Base-by-base conservation (phyloP, 2,113 vertebrate species). In the Blennius ocellaris region DNA sequence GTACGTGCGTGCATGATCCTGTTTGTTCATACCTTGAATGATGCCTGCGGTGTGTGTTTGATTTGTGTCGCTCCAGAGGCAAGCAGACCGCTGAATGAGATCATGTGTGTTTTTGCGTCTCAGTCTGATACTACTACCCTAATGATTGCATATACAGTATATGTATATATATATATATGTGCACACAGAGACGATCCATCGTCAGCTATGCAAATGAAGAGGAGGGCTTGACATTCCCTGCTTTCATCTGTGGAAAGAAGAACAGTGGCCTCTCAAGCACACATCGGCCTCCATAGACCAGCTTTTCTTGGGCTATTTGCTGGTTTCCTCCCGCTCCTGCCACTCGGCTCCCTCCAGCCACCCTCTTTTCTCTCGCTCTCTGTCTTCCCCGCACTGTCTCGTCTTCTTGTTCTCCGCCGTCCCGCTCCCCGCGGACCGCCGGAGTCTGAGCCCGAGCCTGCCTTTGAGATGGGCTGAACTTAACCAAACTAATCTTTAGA, bases 401-500 rank as follows among this genome's bases (percentile, higher is more conserved):
- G 16, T 30, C 21, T 30, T 30, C 21, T 30, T 30, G 21, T 30
- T 30, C 21, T 30, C 68, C 17, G 1, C 58, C 68, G 66, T 49
- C 63, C 50, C 9, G 7, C 48, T 89, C 86, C 81, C 85, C 0
- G 12, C 10, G 63, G 85, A 83, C 74, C 62, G n/a, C 16, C 0
- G 4, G 21, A 50, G 51, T 56, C 73, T 70, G 75, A 85, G 68
- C 56, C 17, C 54, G n/a, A n/a, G 21, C 69, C 70, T 44, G 82
- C 72, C 67, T 82, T 71, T 75, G 78, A 90, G 84, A 78, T 53
- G 8, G 51, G 38, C 72, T 50, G 58, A 87, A 86, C 84, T 74
- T 73, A 79, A 78, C 80, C 86, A 84, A 85, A 82, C 80, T 89
- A 80, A 87, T 89, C 84, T 87, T 79, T 40, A 72, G 80, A 75